Evolutionary conservation across 1,140 invertebrate genomes (phyloP).

Genomic region (Diorhabda sublineata): DNA sequence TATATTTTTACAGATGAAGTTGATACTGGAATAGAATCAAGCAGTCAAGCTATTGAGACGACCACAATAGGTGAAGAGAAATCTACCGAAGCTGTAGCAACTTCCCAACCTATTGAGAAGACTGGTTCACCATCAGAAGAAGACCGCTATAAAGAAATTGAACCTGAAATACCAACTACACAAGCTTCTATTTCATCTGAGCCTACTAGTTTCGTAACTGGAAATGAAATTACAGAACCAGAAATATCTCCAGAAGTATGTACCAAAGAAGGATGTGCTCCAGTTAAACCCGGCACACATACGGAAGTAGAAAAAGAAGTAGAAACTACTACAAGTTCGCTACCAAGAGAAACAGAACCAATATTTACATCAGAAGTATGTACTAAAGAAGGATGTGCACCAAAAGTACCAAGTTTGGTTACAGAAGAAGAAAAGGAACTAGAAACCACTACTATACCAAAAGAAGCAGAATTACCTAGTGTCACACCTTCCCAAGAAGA

Average conservation of each 20-base stretch:
- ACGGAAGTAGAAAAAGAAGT: neutral
- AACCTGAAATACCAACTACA: neutral
- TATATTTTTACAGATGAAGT: constrained; percentile 10
- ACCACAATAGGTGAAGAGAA: constrained; percentile 8
- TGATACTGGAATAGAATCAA: constrained; percentile 53
- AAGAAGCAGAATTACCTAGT: neutral
- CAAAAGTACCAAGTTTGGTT: neutral
- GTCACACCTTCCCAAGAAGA: constrained; percentile 2
- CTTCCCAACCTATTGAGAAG: neutral
- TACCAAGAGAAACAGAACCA: neutral
- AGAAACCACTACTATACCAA: neutral
- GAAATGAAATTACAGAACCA: constrained; percentile 20
- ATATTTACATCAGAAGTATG: neutral
- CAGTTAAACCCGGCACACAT: neutral
- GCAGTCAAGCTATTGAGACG: constrained; percentile 56
- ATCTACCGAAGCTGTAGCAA: constrained; percentile 26
- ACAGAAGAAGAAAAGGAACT: constrained; percentile 9
- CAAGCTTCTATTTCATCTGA: constrained; percentile 22
- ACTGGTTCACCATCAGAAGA: neutral
- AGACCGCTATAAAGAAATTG: neutral
- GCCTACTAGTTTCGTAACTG: neutral
- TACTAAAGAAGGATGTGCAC: neutral
- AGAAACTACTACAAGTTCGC: constrained; percentile 1
- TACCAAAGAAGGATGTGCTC: neutral
- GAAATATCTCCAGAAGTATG: constrained; percentile 3